phyloP scores from a whole-genome alignment of 2,797 vertebrate species.

The Microctenopoma steveboyesi region DNA sequence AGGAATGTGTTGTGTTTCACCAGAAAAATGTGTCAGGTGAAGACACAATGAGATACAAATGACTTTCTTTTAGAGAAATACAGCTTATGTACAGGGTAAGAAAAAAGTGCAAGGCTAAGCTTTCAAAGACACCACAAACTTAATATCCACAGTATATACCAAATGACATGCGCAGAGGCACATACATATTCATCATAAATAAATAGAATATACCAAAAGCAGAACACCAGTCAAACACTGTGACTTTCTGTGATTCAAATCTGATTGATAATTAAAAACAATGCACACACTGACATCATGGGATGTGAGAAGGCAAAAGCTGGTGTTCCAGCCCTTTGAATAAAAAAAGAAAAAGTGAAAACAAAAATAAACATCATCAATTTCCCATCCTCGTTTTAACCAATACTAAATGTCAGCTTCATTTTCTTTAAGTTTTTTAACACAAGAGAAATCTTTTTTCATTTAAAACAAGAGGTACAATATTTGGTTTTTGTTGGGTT shows the following conservation, averaged over 20 bases:
- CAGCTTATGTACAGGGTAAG: constrained; percentile 67
- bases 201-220: constrained; percentile 67
- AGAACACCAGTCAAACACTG: constrained; percentile 52
- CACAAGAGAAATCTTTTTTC: constrained; percentile 10
- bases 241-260: constrained; percentile 59
- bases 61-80: constrained; percentile 42
- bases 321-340: constrained; percentile 77
- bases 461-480: constrained; percentile 28
- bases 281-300: constrained; percentile 73
- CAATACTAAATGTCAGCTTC: constrained; percentile 61
- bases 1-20: constrained; percentile 36
- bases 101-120: constrained; percentile 72
- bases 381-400: constrained; percentile 44
- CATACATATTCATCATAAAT: constrained; percentile 73
- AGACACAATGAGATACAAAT: constrained; percentile 47
- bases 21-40: constrained; percentile 23
- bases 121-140: constrained; percentile 74
- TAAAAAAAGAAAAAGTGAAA: constrained; percentile 67
- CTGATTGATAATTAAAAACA: constrained; percentile 57
- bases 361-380: constrained; percentile 68
- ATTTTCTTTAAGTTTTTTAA: constrained; percentile 31
- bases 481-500: constrained; percentile 61
- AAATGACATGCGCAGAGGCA: constrained; percentile 78
- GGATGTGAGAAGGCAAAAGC: constrained; percentile 78
- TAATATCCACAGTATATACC: constrained; percentile 71